A percentile compares a stretch with the other conserved stretches of the same genome.
These are phyloP conservation scores for Charadrius vociferus DNA, from an alignment of 2,113 vertebrate genomes.

Conservation along the genomic window DNA sequence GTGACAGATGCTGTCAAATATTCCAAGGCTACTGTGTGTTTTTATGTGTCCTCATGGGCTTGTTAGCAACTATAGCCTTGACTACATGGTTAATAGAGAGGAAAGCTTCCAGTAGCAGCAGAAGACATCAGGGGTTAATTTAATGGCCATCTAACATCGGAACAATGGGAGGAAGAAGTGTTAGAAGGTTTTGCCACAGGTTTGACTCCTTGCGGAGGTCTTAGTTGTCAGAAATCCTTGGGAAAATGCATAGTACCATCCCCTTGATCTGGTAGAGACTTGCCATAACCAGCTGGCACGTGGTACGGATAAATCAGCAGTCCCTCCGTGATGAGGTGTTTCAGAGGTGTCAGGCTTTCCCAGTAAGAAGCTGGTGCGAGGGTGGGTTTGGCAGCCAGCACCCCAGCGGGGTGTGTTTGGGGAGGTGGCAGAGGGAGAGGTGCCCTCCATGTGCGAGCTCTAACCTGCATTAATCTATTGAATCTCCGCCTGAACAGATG, in stretches of 20 bases:
- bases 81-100: neutral
- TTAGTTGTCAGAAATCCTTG: neutral
- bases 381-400: neutral
- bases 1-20: neutral
- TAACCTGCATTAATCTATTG: neutral
- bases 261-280: neutral
- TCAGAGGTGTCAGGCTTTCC: neutral
- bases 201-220: neutral
- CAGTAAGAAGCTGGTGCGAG: neutral
- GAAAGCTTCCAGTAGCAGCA: neutral
- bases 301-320: neutral
- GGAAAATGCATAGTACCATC: neutral
- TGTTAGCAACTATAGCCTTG: neutral
- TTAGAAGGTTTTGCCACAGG: neutral
- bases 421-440: no score
- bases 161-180: neutral
- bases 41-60: neutral
- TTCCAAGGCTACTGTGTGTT: neutral
- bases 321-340: neutral
- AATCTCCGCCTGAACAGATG: neutral
- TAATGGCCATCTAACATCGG: neutral
- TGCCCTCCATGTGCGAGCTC: neutral
- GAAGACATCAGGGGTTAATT: neutral
- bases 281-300: neutral
- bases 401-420: no score